These are phyloP conservation scores for Cyaniris semiargus DNA, from an alignment of 2,888 invertebrate genomes.

Conservation along the genomic window DNA sequence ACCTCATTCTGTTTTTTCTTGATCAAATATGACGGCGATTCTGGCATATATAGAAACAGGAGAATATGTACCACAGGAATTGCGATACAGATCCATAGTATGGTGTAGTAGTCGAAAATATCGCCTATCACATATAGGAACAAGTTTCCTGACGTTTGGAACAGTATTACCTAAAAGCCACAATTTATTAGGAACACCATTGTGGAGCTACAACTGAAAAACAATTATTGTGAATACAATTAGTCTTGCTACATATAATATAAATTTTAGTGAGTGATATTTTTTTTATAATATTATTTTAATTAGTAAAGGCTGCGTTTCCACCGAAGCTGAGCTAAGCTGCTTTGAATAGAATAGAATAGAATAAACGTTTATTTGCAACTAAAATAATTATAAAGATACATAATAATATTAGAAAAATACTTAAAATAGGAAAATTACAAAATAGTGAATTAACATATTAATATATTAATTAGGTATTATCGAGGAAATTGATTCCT, in stretches of 20 bases:
- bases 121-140: constrained; percentile 75
- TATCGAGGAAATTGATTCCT: no score
- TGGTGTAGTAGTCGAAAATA: constrained; percentile 64
- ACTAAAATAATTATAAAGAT: no score
- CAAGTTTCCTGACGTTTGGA: constrained; percentile 74
- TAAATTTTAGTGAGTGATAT: no score
- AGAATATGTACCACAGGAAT: constrained; percentile 70
- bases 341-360: no score
- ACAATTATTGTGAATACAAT: neutral
- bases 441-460: no score
- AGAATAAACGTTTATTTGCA: no score
- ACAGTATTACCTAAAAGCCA: constrained; percentile 57
- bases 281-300: no score
- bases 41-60: constrained; percentile 77
- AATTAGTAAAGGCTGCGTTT: no score
- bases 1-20: constrained; percentile 65
- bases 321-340: no score
- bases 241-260: neutral
- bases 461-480: no score
- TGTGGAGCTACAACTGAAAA: neutral
- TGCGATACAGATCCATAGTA: constrained; percentile 74
- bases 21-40: constrained; percentile 80
- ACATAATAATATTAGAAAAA: no score
- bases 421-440: no score
- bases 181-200: neutral